Conservation (phyloP, 2,888 invertebrate species). For the Venusia cambrica region DNA sequence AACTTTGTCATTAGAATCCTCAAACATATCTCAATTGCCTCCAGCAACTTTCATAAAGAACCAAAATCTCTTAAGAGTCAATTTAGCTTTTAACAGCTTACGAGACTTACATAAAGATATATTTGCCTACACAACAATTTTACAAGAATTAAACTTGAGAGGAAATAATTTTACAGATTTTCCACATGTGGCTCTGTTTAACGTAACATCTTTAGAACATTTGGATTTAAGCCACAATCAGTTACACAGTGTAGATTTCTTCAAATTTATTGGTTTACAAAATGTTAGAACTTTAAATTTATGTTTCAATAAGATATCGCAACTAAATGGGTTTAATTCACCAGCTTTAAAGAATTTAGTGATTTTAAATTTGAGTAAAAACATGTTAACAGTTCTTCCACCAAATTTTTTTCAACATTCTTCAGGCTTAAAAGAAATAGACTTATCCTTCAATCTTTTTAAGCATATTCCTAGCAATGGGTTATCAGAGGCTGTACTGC, state of each 20-base stretch:
- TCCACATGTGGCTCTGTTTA: slow-evolving; percentile 89
- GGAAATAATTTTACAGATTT: slow-evolving; percentile 87
- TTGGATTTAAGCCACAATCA: slow-evolving; percentile 86
- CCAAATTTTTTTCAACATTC: slow-evolving; percentile 91
- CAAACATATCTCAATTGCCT: slow-evolving; percentile 85
- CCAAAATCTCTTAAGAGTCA: slow-evolving; percentile 87
- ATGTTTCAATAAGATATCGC: slow-evolving; percentile 87
- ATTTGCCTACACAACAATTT: slow-evolving; percentile 87
- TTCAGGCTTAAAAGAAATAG: slow-evolving; percentile 85
- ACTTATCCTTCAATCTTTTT: slow-evolving; percentile 89
- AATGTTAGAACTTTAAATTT: slow-evolving; percentile 88
- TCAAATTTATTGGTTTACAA: slow-evolving; percentile 87
- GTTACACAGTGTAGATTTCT: slow-evolving; percentile 86
- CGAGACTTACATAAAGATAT: slow-evolving; percentile 85
- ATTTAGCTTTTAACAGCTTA: slow-evolving; percentile 86
- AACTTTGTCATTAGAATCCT: slow-evolving; percentile 85
- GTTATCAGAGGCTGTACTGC: slow-evolving; percentile 87
- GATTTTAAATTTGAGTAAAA: slow-evolving; percentile 88
- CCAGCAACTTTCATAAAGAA: slow-evolving; percentile 87
- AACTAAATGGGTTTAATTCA: slow-evolving; percentile 88
- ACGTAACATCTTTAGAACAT: slow-evolving; percentile 87
- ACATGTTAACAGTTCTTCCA: slow-evolving; percentile 87
- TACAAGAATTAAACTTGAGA: slow-evolving; percentile 88
- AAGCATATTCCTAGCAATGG: slow-evolving; percentile 89
- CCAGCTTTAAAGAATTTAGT: slow-evolving; percentile 87